Base-by-base conservation (phyloP, 2,797 vertebrate species). In the Garrulus glandarius region DNA sequence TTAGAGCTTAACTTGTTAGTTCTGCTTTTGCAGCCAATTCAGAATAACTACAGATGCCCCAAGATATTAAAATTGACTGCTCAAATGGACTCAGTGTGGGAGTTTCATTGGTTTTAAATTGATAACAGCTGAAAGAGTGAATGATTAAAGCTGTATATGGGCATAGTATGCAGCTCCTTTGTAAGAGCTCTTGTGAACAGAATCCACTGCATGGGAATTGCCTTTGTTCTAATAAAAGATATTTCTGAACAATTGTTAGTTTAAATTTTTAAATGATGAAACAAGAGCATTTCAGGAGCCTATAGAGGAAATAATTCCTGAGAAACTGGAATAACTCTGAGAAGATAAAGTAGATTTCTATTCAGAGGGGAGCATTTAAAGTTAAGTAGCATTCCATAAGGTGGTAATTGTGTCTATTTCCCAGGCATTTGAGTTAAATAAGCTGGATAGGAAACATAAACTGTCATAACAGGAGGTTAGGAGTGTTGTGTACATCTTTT, bases 1-100 rank as follows among this genome's bases (percentile, higher is more conserved):
- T 99, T 98, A 98, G 98, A 98, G 98, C 98, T 99, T 99, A 99
- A 98, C 98, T 98, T 98, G 98, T 99, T 99, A 99, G 98, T 99
- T 99, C 98, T 99, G 99, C 99, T 98, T 98, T 98, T 98, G 98
- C 98, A 98, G 98, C 98, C 98, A 97, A 98, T 98, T 98, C 98
- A 98, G 98, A 98, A 98, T 98, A 98, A 98, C 98, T 98, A 98
- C 98, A 98, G 98, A 99, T 99, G 98, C 99, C 99, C 98, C 98
- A 95, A 99, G 98, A 99, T 99, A 99, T 99, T 99, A 98, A 98
- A 98, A 99, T 98, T 98, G 98, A 98, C 98, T 98, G 98, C 96
- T 98, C 98, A 98, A 98, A 98, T 98, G 98, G 98, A 98, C 98
- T 98, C 97, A 97, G 98, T 98, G 98, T 97, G 98, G 97, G 97